These are phyloP conservation scores for Daubentonia madagascariensis DNA, from an alignment of 2,113 vertebrate genomes.

Conservation along the genomic window DNA sequence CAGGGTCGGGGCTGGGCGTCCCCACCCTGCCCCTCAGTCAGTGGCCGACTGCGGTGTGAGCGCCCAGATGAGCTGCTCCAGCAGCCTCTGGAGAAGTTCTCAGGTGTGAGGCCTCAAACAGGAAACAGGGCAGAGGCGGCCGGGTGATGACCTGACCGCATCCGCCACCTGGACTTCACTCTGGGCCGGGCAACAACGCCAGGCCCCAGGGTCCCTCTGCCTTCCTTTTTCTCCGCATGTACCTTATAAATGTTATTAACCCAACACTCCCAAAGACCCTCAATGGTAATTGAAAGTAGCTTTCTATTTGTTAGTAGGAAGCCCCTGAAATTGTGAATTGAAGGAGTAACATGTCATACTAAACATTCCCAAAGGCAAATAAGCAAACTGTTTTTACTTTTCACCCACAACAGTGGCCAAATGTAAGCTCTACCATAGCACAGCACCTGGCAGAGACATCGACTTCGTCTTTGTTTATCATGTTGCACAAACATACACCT, in stretches of 20 bases:
- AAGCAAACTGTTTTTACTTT: no score
- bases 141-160: fast-evolving
- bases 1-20: no score
- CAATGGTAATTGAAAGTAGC: not conserved
- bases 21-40: fast-evolving
- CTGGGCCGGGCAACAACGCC: no score
- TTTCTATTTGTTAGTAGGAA: not conserved
- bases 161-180: not conserved
- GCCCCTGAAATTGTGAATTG: not conserved
- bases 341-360: not conserved
- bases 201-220: fast-evolving
- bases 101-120: no score
- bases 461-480: not conserved
- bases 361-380: not conserved
- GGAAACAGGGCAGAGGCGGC: fast-evolving
- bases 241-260: fast-evolving
- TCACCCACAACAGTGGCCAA: fast-evolving
- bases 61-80: fast-evolving
- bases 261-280: not conserved
- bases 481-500: no score
- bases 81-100: not conserved
- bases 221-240: fast-evolving
- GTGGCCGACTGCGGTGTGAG: fast-evolving
- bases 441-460: not conserved
- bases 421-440: fast-evolving